Percentiles rank a stretch among this genome's conserved stretches.
Evolutionary conservation across 2,797 vertebrate species (phyloP).

Genomic region (Momotus momota): DNA sequence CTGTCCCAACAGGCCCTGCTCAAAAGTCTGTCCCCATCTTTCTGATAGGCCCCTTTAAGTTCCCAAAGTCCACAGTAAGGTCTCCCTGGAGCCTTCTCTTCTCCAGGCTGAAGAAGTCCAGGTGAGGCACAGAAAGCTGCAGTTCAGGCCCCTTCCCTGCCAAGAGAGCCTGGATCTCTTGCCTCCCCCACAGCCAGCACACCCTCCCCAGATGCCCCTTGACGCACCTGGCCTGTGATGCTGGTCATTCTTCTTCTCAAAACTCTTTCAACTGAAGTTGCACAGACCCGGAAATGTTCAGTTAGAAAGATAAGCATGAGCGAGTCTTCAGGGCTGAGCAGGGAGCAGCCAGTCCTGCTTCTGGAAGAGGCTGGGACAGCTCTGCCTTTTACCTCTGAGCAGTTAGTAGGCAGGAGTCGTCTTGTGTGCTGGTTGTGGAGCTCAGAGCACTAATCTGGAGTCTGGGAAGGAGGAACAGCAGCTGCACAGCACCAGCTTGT

Average conservation of each 20-base stretch:
- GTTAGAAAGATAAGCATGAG: neutral
- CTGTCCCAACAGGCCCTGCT: neutral
- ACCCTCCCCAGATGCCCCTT: neutral
- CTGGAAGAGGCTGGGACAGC: neutral
- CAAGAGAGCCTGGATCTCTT: neutral
- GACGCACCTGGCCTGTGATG: neutral
- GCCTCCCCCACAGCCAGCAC: accelerated
- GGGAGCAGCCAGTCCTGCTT: neutral
- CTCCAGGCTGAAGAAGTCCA: neutral
- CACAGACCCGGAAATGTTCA: neutral
- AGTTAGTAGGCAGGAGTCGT: neutral
- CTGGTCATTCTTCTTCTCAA: accelerated
- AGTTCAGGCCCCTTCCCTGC: neutral
- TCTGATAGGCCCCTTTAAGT: neutral
- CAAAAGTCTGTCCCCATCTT: neutral
- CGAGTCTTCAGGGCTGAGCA: neutral
- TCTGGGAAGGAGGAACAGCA: neutral
- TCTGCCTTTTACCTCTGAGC: neutral
- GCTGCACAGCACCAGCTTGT: neutral
- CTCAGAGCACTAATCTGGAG: neutral
- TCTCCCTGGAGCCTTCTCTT: neutral
- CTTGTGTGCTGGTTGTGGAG: neutral
- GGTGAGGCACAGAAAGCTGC: neutral
- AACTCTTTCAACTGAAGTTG: neutral
- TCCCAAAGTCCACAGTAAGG: neutral